Evolutionary conservation across 2,113 vertebrate species (phyloP).

Genomic region (Cyprinodon brontotheroides): DNA sequence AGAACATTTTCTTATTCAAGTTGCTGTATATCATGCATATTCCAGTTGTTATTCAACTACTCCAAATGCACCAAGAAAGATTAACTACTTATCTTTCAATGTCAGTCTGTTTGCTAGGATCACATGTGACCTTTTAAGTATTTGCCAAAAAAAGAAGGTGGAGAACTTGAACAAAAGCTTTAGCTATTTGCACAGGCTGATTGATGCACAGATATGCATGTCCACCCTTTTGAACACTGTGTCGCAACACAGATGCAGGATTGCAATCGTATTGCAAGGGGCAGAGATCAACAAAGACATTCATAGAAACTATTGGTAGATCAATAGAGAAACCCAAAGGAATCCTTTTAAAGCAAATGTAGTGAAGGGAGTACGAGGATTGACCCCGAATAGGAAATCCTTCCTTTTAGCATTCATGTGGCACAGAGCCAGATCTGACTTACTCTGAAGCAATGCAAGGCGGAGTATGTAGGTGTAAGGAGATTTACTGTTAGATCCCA

Average conservation of each 20-base stretch:
- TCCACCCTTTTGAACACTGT: neutral
- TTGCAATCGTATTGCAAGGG: neutral
- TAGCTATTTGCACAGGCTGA: conserved; percentile 26
- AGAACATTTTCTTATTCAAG: neutral
- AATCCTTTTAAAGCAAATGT: neutral
- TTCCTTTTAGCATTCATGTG: neutral
- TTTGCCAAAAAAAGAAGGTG: conserved; percentile 40
- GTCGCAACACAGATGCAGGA: neutral
- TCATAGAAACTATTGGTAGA: conserved; percentile 14
- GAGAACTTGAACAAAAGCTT: conserved; percentile 38
- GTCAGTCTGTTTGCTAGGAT: conserved; percentile 19
- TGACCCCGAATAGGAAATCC: neutral
- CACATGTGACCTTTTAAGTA: conserved; percentile 14
- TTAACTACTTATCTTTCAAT: conserved; percentile 10
- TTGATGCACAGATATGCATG: conserved; percentile 9
- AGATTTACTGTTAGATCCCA: neutral
- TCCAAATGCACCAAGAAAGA: conserved; percentile 25
- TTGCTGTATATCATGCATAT: neutral
- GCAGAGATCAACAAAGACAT: neutral
- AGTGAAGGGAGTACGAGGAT: neutral
- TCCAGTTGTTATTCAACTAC: neutral
- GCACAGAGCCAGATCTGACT: neutral
- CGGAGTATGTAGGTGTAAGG: neutral
- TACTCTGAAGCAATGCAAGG: neutral
- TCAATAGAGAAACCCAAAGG: neutral